Evolutionary conservation across 2,888 invertebrate species (phyloP).

Genomic region (Plagodis dolabraria): DNA sequence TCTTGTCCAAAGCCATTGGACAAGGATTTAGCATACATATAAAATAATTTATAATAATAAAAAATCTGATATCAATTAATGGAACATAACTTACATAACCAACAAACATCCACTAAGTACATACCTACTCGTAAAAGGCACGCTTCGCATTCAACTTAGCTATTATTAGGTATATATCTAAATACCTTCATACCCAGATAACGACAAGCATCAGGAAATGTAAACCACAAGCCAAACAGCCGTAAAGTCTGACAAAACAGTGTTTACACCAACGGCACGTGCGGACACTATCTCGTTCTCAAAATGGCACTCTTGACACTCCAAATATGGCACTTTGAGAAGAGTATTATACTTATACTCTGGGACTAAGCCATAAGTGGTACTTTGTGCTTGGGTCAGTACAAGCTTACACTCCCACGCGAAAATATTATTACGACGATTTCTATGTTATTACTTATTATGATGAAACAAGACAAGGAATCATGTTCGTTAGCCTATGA

Average conservation of each 20-base stretch:
- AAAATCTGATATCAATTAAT: too few relatives aligned
- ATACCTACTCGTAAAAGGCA: too few relatives aligned
- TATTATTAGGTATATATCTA: too few relatives aligned
- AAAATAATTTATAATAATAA: too few relatives aligned
- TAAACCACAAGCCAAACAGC: conserved; percentile 29
- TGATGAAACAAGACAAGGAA: background rate
- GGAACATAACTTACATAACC: too few relatives aligned
- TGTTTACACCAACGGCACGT: conserved; percentile 36
- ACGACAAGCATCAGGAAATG: conserved; percentile 21
- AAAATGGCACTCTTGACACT: conserved; percentile 28
- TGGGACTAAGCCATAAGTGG: background rate
- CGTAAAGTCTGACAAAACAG: conserved; percentile 34
- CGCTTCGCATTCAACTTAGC: too few relatives aligned
- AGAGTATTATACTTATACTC: conserved; percentile 6
- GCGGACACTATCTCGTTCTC: conserved; percentile 33
- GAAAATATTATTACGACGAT: background rate
- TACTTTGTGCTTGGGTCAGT: background rate
- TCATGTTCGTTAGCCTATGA: too few relatives aligned
- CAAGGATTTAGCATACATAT: too few relatives aligned
- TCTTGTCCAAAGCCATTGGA: too few relatives aligned
- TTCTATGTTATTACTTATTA: background rate
- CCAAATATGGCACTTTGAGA: conserved; percentile 26
- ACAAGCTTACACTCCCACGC: conserved; percentile 6
- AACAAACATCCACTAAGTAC: too few relatives aligned
- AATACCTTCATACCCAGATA: background rate